phyloP scores from a whole-genome alignment of 2,113 vertebrate genomes.

The Colistium nudipinnis region DNA sequence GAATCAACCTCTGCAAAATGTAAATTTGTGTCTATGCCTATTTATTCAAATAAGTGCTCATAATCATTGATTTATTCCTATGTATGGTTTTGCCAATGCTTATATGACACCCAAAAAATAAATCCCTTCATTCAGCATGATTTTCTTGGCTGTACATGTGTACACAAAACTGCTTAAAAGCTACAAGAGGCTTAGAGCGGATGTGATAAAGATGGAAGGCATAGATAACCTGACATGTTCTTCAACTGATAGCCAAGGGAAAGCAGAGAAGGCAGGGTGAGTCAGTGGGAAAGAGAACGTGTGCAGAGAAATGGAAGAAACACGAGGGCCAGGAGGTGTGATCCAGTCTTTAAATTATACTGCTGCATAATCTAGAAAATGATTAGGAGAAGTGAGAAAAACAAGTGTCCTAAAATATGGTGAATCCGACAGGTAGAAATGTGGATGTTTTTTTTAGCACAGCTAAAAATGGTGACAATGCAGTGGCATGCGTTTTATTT shows the following conservation, averaged over 20 bases:
- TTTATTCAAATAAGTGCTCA: neutral
- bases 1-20: conserved; percentile 18
- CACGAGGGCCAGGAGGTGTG: conserved; percentile 20
- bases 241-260: conserved; percentile 20
- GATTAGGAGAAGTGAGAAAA: conserved; percentile 27
- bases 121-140: conserved; percentile 8
- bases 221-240: conserved; percentile 52
- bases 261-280: conserved; percentile 30
- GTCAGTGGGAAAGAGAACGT: conserved; percentile 29
- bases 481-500: neutral
- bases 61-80: conserved; percentile 1
- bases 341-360: conserved; percentile 31
- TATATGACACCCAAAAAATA: neutral
- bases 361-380: conserved; percentile 17
- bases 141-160: neutral
- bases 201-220: conserved; percentile 38
- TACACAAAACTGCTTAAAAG: conserved; percentile 7
- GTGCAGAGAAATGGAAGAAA: conserved; percentile 28
- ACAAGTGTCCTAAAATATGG: conserved; percentile 2
- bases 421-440: conserved; percentile 24
- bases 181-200: conserved; percentile 15
- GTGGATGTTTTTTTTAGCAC: conserved; percentile 7
- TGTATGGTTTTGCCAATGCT: neutral
- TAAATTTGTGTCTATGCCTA: neutral
- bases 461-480: neutral